A percentile compares a stretch with the other conserved stretches of the same genome.
Evolutionary conservation across 2,797 vertebrate species (phyloP).

Genomic region (Spheniscus humboldti): DNA sequence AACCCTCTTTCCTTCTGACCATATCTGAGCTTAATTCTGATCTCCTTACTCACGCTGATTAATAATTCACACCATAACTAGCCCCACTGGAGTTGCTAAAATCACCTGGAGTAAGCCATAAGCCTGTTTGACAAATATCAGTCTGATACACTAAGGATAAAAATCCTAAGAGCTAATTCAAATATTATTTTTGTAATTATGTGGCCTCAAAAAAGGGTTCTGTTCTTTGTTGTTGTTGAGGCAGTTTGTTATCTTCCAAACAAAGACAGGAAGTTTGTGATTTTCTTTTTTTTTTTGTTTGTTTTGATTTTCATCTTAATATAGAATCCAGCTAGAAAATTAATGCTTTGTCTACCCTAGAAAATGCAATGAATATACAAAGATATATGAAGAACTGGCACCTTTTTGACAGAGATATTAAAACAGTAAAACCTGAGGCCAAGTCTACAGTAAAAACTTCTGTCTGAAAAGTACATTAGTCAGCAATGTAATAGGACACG

Average conservation of each 20-base stretch:
- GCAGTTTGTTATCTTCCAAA: neutral
- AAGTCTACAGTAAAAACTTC: neutral
- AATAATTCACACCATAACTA: constrained; percentile 51
- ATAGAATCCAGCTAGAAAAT: neutral
- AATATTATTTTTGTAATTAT: constrained; percentile 16
- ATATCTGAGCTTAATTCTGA: constrained; percentile 34
- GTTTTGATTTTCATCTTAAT: neutral
- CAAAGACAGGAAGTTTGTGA: neutral
- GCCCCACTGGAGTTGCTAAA: constrained; percentile 11
- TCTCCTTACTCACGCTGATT: neutral
- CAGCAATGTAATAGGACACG: neutral
- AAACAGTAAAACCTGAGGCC: constrained; percentile 6
- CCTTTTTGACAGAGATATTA: constrained; percentile 24
- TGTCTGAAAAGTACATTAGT: neutral
- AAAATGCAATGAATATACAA: neutral
- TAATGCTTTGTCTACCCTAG: neutral
- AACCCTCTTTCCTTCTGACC: constrained; percentile 22
- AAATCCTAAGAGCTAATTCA: neutral
- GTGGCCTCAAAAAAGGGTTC: neutral
- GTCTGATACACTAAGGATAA: neutral
- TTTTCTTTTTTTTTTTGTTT: neutral
- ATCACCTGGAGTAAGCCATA: neutral
- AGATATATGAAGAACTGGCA: neutral
- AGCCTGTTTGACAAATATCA: constrained; percentile 20
- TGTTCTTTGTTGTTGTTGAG: neutral